Conservation (phyloP, 1,140 invertebrate species). For the Hycleus phaleratus region DNA sequence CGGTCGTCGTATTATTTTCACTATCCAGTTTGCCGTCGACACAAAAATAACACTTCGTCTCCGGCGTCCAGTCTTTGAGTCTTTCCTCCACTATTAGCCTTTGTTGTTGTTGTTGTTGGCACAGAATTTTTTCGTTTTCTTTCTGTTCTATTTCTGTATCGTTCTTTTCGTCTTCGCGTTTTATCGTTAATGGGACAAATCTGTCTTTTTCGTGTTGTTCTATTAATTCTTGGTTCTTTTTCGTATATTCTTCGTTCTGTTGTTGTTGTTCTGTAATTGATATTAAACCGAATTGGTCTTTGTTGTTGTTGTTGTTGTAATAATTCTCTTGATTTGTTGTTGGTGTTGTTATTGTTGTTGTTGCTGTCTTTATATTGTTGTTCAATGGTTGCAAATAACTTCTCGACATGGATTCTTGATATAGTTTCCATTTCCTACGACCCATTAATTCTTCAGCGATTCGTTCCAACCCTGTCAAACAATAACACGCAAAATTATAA, state of each 20-base stretch:
- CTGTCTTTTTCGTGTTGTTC: conserved; percentile 26
- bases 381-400: conserved; percentile 45
- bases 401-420: conserved; percentile 70
- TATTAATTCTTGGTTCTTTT: conserved; percentile 28
- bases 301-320: conserved; percentile 21
- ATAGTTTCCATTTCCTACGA: conserved; percentile 87
- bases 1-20: conserved; percentile 45
- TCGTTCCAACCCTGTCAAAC: conserved; percentile 76
- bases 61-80: conserved; percentile 72
- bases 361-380: conserved; percentile 38
- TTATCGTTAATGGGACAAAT: conserved; percentile 16
- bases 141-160: conserved; percentile 30
- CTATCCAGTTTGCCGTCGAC: conserved; percentile 65
- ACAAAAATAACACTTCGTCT: conserved; percentile 82
- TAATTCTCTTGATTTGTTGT: conserved; percentile 16
- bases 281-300: not conserved
- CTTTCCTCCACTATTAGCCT: conserved; percentile 18
- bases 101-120: not conserved
- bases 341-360: conserved; percentile 23
- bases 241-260: conserved; percentile 19
- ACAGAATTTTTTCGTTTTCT: conserved; percentile 18
- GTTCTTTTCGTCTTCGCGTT: conserved; percentile 21
- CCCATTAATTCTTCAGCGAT: conserved; percentile 93
- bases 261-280: conserved; percentile 24
- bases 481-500: not conserved